Evolutionary conservation across 1,140 invertebrate genomes (phyloP).

Genomic region (Halesus radiatus): DNA sequence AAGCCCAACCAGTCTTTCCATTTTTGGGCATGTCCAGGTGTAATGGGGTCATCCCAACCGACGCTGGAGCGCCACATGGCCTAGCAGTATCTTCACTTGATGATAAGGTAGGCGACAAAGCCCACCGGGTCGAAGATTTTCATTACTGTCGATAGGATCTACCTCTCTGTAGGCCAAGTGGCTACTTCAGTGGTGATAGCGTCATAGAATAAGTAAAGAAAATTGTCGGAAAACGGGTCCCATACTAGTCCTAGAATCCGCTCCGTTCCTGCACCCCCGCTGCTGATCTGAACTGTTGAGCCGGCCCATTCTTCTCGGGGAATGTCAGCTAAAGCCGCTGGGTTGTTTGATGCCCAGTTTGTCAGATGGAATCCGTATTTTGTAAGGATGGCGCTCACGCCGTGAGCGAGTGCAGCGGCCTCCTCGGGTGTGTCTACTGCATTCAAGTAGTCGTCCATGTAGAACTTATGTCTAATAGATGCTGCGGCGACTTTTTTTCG

Average conservation of each 20-base stretch:
- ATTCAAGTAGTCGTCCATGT: constrained; percentile 59
- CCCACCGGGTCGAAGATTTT: constrained; percentile 61
- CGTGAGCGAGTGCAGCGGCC: constrained; percentile 41
- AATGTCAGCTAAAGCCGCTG: not conserved
- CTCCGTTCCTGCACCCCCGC: not conserved
- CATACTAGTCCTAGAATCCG: constrained; percentile 10
- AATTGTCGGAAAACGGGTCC: constrained; percentile 1
- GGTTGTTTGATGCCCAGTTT: not conserved
- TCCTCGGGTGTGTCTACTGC: constrained; percentile 50
- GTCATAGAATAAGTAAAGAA: not conserved
- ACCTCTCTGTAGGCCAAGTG: constrained; percentile 48
- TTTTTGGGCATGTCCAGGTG: not conserved
- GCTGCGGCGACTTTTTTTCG: constrained; percentile 48
- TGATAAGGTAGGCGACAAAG: no score
- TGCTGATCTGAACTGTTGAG: not conserved
- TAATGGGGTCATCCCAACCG: constrained; percentile 58
- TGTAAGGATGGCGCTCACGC: constrained; percentile 50
- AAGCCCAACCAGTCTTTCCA: not conserved
- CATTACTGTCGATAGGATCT: constrained; percentile 51
- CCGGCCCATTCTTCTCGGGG: not conserved
- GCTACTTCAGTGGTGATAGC: not conserved
- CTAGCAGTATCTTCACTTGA: constrained; percentile 59
- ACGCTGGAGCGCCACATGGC: constrained; percentile 57
- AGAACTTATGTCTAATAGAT: constrained; percentile 50
- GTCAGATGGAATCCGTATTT: constrained; percentile 20